These are phyloP conservation scores for Heliconius hortense DNA, from an alignment of 2,888 invertebrate genomes.

Conservation along the genomic window DNA sequence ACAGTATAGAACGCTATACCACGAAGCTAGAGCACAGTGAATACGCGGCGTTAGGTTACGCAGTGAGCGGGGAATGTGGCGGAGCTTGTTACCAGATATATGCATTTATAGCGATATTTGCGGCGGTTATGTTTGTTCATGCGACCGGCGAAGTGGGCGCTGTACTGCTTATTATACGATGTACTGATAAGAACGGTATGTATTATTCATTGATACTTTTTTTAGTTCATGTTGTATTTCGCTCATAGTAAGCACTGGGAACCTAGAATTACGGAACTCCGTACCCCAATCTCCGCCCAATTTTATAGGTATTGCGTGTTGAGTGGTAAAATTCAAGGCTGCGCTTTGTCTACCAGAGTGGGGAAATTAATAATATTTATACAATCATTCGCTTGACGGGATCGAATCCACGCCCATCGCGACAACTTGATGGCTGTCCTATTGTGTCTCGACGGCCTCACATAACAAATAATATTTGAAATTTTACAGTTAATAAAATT, in stretches of 20 bases:
- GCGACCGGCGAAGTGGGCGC: constrained; percentile 96
- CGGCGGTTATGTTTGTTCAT: constrained; percentile 94
- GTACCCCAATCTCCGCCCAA: no score
- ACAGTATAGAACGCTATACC: constrained; percentile 57
- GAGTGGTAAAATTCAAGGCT: no score
- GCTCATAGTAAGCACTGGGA: not conserved
- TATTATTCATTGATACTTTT: not conserved
- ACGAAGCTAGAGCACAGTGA: constrained; percentile 1
- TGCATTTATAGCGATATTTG: constrained; percentile 89
- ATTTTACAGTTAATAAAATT: no score
- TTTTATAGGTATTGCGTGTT: no score
- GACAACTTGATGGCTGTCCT: no score
- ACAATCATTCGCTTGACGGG: no score
- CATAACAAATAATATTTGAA: no score
- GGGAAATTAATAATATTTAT: no score
- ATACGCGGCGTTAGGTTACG: constrained; percentile 65
- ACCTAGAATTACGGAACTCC: no score
- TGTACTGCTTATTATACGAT: constrained; percentile 93
- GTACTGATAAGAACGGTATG: constrained; percentile 90
- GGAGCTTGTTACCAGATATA: constrained; percentile 90
- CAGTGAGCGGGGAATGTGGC: constrained; percentile 90
- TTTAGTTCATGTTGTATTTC: not conserved
- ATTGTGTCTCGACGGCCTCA: no score
- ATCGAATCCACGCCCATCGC: no score
- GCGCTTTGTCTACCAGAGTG: no score